Evolutionary conservation across 2,888 invertebrate species (phyloP).

Genomic region (Mimachlamys varia): DNA sequence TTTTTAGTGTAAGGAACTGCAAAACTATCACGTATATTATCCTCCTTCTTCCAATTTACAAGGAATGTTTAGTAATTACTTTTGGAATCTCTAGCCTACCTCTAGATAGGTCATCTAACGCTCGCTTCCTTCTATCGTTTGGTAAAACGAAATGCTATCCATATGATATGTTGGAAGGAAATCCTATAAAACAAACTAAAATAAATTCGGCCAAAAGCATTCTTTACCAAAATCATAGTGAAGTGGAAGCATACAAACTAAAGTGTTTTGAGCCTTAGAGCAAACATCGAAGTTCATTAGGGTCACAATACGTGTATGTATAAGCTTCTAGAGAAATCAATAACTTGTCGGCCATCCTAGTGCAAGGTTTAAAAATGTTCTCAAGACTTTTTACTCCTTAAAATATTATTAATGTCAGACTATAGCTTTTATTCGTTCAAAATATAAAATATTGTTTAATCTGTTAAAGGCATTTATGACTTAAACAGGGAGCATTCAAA

Average conservation of each 20-base stretch:
- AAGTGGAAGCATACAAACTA: background rate
- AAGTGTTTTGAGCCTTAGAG: background rate
- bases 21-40: background rate
- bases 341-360: background rate
- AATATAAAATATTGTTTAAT: too few species aligned
- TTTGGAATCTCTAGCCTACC: background rate
- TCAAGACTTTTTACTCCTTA: too few species aligned
- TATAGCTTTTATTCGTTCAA: too few species aligned
- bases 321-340: background rate
- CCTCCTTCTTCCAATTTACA: background rate
- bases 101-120: background rate
- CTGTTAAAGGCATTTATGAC: too few species aligned
- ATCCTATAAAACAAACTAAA: background rate
- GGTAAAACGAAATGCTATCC: background rate
- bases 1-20: background rate
- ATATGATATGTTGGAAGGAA: background rate
- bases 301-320: background rate
- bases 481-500: too few species aligned
- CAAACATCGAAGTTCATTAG: background rate
- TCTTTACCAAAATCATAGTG: background rate
- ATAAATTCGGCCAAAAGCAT: background rate
- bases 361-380: background rate
- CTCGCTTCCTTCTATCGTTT: background rate
- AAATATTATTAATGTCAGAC: too few species aligned
- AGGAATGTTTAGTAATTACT: conserved; percentile 25